Evolutionary conservation across 2,113 vertebrate genomes (phyloP).

Genomic region (Lampris incognitus): DNA sequence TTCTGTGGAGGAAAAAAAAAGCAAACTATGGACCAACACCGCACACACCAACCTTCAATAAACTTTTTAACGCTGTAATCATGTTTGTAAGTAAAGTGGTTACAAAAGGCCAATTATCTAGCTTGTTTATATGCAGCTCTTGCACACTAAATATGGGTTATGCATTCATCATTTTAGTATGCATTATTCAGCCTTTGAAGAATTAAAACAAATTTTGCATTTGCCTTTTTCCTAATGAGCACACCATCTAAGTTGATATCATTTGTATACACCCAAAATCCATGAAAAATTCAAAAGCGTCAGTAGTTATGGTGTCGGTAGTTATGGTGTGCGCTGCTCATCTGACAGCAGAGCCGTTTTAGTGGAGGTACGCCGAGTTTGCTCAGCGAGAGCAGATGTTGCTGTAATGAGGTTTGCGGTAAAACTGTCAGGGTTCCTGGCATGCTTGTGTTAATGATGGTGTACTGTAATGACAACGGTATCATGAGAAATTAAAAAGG

Average conservation of each 20-base stretch:
- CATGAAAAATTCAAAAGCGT: slow-evolving; percentile 1
- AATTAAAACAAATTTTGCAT: background rate
- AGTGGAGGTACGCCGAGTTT: background rate
- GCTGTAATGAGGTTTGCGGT: slow-evolving; percentile 20
- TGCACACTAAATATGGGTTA: background rate
- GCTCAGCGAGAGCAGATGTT: slow-evolving; percentile 12
- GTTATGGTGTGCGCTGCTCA: background rate
- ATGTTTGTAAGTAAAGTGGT: background rate
- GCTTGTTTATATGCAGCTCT: background rate
- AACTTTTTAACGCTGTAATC: background rate
- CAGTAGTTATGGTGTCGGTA: background rate
- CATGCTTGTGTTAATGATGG: slow-evolving; percentile 22
- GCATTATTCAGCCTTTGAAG: background rate
- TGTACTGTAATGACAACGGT: slow-evolving; percentile 4
- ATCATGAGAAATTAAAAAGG: background rate
- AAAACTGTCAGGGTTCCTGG: slow-evolving; percentile 11
- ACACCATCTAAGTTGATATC: background rate
- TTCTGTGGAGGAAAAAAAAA: slow-evolving; percentile 80
- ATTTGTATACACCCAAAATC: background rate
- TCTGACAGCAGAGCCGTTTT: background rate
- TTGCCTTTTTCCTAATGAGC: background rate
- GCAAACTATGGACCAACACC: slow-evolving; percentile 23
- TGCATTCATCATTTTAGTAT: background rate
- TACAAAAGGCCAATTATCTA: background rate
- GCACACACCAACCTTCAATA: slow-evolving; percentile 14